Percentiles rank a stretch among this genome's conserved stretches.
phyloP scores from a whole-genome alignment of 2,888 invertebrate genomes.

The Drosophila siamana region DNA sequence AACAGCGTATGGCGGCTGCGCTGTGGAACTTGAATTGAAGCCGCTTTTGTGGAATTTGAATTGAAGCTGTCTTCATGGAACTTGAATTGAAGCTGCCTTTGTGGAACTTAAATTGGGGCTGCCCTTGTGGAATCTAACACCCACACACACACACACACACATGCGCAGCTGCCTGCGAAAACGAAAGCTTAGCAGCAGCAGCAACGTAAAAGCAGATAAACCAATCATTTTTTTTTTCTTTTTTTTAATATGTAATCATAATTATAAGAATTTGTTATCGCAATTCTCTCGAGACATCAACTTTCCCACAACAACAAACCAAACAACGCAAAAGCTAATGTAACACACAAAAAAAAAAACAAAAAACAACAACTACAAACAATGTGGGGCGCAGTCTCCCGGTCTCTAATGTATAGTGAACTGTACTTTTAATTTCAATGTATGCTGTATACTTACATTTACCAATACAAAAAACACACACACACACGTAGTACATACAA shows the following conservation, averaged over 20 bases:
- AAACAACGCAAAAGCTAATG: neutral
- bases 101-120: too few relatives aligned
- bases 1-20: too few relatives aligned
- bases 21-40: neutral
- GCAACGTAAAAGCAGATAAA: conserved; percentile 5
- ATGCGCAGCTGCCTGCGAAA: neutral
- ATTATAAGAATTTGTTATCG: conserved; percentile 52
- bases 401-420: conserved; percentile 12
- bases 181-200: conserved; percentile 6
- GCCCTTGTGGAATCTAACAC: conserved; percentile 2
- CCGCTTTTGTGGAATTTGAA: too few relatives aligned
- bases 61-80: too few relatives aligned
- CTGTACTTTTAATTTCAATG: conserved; percentile 12
- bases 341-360: neutral
- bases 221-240: conserved; percentile 24
- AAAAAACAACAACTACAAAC: too few relatives aligned
- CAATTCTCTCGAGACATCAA: conserved; percentile 17
- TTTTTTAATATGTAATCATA: conserved; percentile 40
- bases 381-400: conserved; percentile 3
- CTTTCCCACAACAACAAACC: neutral
- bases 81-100: too few relatives aligned
- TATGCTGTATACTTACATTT: conserved; percentile 18
- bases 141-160: neutral
- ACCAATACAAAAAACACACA: conserved; percentile 1
- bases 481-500: conserved; percentile 6